These are phyloP conservation scores for Pocillopora damicornis DNA, from an alignment of 64 coral and sea anemone genomes.

Conservation along the genomic window DNA sequence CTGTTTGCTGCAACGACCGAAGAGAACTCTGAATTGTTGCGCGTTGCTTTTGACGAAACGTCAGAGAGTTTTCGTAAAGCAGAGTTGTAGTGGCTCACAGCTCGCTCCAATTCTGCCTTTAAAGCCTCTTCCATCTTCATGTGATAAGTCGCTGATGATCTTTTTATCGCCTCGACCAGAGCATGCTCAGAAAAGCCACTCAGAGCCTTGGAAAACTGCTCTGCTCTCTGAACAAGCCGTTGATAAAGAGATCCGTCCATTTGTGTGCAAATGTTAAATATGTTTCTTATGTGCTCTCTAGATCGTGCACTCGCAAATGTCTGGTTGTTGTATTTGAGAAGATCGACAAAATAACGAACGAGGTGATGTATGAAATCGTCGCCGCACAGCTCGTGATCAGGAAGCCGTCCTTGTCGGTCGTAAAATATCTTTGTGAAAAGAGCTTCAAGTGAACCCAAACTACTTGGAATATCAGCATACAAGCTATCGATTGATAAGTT, in stretches of 20 bases:
- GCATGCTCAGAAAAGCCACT: constrained; percentile 72
- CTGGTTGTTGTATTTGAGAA: constrained; percentile 81
- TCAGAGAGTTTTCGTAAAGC: constrained; percentile 63
- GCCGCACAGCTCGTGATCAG: constrained; percentile 32
- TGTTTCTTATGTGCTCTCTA: constrained; percentile 76
- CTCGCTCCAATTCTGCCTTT: constrained; percentile 65
- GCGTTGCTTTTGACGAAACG: constrained; percentile 39
- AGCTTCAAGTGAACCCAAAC: constrained; percentile 59
- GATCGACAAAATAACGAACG: constrained; percentile 69
- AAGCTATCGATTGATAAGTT: constrained; percentile 70
- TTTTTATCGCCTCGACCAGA: constrained; percentile 60
- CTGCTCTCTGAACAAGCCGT: constrained; percentile 38
- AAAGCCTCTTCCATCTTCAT: constrained; percentile 80
- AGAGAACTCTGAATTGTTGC: constrained; percentile 35
- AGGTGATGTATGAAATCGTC: constrained; percentile 83
- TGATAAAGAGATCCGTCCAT: constrained; percentile 45
- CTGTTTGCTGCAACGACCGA: neutral
- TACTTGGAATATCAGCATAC: constrained; percentile 78
- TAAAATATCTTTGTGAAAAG: constrained; percentile 69
- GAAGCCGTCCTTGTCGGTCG: constrained; percentile 54
- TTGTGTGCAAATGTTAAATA: constrained; percentile 60
- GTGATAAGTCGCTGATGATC: constrained; percentile 54
- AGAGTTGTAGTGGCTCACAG: constrained; percentile 53
- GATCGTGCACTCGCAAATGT: constrained; percentile 80
- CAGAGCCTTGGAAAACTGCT: constrained; percentile 55